Percentiles rank a stretch among this genome's conserved stretches.
These are phyloP conservation scores for Sycobia sp. DNA, from an alignment of 1,140 invertebrate species.

Conservation along the genomic window DNA sequence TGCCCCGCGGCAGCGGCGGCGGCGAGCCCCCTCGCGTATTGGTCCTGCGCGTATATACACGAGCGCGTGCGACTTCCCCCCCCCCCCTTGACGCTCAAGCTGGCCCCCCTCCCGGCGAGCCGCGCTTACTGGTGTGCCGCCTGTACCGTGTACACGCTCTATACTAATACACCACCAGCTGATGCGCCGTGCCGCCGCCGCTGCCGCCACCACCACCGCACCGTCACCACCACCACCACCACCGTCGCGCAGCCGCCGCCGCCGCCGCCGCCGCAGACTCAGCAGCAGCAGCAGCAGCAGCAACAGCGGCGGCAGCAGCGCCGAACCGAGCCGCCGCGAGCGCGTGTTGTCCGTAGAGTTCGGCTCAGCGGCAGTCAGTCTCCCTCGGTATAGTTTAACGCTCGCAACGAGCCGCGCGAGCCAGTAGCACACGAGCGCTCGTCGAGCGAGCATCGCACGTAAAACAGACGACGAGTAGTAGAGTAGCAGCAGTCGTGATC, in stretches of 20 bases:
- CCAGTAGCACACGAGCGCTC: slow-evolving; percentile 61
- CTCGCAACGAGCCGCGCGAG: slow-evolving; percentile 40
- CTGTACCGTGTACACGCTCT: no score
- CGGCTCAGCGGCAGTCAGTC: slow-evolving; percentile 9
- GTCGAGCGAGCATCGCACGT: slow-evolving; percentile 11
- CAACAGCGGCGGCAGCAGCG: neutral
- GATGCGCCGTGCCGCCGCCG: no score
- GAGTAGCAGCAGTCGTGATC: no score
- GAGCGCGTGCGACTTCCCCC: no score
- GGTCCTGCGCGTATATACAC: no score
- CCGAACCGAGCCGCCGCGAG: neutral
- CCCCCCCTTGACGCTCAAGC: no score
- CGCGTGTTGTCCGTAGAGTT: slow-evolving; percentile 28
- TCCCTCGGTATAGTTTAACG: slow-evolving; percentile 49
- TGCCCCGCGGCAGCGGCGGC: neutral
- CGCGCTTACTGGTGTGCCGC: no score
- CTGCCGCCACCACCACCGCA: no score
- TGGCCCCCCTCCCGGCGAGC: no score
- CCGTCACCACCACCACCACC: neutral
- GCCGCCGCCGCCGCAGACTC: neutral
- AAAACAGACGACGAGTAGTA: no score
- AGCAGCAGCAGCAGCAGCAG: neutral
- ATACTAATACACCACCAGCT: no score
- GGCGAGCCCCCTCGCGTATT: no score
- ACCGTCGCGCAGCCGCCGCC: neutral